Base-by-base conservation (phyloP, 2,888 invertebrate genomes). In the Drosophila kuntzei region DNA sequence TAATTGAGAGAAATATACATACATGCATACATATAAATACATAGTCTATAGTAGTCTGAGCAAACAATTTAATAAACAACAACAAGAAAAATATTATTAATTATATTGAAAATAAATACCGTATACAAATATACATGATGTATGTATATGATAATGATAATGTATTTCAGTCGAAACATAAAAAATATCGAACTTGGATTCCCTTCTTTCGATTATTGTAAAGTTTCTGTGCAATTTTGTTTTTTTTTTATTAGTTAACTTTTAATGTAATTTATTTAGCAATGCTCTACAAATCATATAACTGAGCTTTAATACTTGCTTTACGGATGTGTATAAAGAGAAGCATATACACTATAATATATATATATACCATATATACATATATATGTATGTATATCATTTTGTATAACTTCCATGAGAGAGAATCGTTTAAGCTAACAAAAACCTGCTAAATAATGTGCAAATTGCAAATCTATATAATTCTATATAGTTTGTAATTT, bases 11-110 rank as follows among this genome's bases (percentile, higher is more conserved):
- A 25, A 44, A 44, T 55, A 66, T 41, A 57, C 60, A 59, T 39
- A 58, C 44, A 64, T 54, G 51, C 51, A 68, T 60, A 64, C 70
- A 70, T 60, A 50, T 65, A 76, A 76, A 79, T 68, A 71, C 70
- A 89, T 87, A 88, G 74, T 85, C 76, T 71, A 73, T 76, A 69
- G 83, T 84, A 84, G 89, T 84, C 83, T 79, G 87, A 82, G 68
- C 55, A 77, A 77, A 72, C 43, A 76, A 60, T 60, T 68, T 66
- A 75, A 65, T 64, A 64, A 68, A 16, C 34, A 49, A 39, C n/a
- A 49, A 47, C 16, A 51, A 37, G 5, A 39, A 34, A 49, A 53
- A 73, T 53, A 63, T 50, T 20, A 37, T 54, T 44, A 53, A 74
- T 67, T 58, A 74, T 74, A 57, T 51, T 66, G 36, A 51, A 44